phyloP scores from a whole-genome alignment of 2,888 invertebrate species.

The Allolobophora icterica region DNA sequence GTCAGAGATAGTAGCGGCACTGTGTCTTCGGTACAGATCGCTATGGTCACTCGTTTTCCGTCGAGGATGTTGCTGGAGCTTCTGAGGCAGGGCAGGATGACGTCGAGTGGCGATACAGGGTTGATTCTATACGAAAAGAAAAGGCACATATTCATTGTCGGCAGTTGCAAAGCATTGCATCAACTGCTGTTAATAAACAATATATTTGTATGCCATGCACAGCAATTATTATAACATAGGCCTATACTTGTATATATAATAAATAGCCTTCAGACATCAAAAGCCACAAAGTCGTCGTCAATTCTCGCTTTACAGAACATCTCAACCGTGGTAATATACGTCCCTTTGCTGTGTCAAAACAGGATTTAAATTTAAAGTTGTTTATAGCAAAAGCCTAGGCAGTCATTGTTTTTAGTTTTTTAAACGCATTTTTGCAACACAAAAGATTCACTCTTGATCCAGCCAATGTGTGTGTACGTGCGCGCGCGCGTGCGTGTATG shows the following conservation, averaged over 20 bases:
- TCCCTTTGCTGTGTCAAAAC: no score
- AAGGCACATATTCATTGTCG: not conserved
- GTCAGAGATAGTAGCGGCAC: conserved; percentile 13
- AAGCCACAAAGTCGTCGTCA: no score
- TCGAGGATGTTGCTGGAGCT: not conserved
- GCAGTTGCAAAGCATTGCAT: not conserved
- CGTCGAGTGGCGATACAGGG: not conserved
- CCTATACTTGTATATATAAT: no score
- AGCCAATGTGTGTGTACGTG: not conserved
- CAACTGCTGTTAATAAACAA: not conserved
- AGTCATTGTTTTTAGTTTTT: no score
- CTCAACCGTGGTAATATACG: no score
- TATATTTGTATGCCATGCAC: no score
- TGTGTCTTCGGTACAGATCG: not conserved
- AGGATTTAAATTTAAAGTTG: no score
- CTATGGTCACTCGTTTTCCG: no score
- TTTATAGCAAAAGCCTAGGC: no score
- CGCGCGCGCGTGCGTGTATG: not conserved
- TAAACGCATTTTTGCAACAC: no score
- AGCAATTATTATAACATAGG: no score
- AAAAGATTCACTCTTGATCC: not conserved
- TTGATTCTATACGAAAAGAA: not conserved
- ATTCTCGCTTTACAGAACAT: no score
- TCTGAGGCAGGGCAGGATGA: not conserved
- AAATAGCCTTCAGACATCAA: not conserved